Evolutionary conservation across 1,140 invertebrate genomes (phyloP).

Genomic region (Panagrolaimus sp.): DNA sequence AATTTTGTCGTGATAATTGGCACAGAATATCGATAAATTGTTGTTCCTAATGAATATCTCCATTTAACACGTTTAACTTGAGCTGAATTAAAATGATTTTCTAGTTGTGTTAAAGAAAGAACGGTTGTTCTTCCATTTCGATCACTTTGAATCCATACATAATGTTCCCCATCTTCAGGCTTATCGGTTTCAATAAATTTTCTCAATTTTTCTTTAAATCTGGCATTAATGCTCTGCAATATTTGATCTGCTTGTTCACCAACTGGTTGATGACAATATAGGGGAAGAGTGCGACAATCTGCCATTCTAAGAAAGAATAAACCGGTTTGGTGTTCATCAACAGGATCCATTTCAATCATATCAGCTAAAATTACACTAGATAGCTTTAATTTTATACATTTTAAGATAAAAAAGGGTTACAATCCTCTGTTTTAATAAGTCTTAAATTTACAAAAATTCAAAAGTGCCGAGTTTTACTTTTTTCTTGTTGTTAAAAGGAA

Average conservation of each 20-base stretch:
- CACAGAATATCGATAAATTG: slow-evolving; percentile 41
- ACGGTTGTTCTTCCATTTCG: slow-evolving; percentile 34
- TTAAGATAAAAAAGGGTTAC: no score
- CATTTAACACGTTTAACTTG: slow-evolving; percentile 46
- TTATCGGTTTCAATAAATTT: slow-evolving; percentile 38
- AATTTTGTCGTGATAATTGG: slow-evolving; percentile 42
- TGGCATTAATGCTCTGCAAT: neutral
- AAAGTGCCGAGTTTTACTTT: no score
- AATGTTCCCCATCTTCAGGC: slow-evolving; percentile 30
- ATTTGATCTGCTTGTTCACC: slow-evolving; percentile 5
- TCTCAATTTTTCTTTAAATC: slow-evolving; percentile 20
- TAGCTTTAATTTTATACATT: no score
- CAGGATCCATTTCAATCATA: neutral
- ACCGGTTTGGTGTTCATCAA: neutral
- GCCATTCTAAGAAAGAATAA: neutral
- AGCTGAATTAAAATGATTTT: slow-evolving; percentile 46
- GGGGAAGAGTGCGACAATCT: neutral
- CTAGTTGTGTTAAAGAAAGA: slow-evolving; percentile 39
- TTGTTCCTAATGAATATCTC: slow-evolving; percentile 46
- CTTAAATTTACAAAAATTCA: no score
- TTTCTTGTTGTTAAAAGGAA: no score
- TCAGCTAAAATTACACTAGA: neutral
- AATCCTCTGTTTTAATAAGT: no score
- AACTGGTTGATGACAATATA: neutral
- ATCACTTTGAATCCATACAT: slow-evolving; percentile 36